Evolutionary conservation across 2,797 vertebrate genomes (phyloP), one percentile per base, ranked within the genome.

Genomic region (Caiman crocodilus): DNA sequence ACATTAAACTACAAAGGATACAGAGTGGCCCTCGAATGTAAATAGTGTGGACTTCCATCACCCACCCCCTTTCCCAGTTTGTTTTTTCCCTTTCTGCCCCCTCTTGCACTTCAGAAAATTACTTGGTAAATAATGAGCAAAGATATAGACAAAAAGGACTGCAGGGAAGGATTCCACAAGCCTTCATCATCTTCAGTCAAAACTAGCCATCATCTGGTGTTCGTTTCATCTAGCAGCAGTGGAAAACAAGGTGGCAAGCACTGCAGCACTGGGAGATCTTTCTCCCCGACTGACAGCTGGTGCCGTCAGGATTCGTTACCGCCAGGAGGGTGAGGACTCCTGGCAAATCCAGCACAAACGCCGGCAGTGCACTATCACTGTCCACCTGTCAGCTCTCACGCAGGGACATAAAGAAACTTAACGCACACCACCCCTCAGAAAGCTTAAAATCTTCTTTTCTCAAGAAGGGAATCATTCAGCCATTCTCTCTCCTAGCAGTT

Each of bases 241-340:
- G 84, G 82, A 25, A 64, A 0, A 5, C 89, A 42, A 84, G 91
- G 32, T 9, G 76, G 84, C 90, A 93, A 84, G 82, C 90, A 64
- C 17, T 50, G 85, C 87, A 92, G 90, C 18, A 14, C 81, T 26
- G 79, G 92, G 91, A 93, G 65, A 28, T 17, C 35, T 13, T 23
- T 85, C 67, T 87, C 89, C 86, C 92, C 78, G 82, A 92, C 78
- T 89, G 97, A 94, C 96, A 97, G 95, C 96, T 96, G 95, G 94
- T 69, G 88, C 94, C 95, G 94, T 94, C 96, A 93, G 67, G 87
- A 96, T 86, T 88, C 59, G 13, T 96, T 94, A 92, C 88, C 25
- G 65, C 91, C 89, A 73, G 80, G 57, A 15, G 20, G 3, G 20
- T 2, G 50, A 57, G 90, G 92, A 74, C 94, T 96, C 94, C 96